Conservation (phyloP, 2,888 invertebrate species). For the Chrysolina americana region DNA sequence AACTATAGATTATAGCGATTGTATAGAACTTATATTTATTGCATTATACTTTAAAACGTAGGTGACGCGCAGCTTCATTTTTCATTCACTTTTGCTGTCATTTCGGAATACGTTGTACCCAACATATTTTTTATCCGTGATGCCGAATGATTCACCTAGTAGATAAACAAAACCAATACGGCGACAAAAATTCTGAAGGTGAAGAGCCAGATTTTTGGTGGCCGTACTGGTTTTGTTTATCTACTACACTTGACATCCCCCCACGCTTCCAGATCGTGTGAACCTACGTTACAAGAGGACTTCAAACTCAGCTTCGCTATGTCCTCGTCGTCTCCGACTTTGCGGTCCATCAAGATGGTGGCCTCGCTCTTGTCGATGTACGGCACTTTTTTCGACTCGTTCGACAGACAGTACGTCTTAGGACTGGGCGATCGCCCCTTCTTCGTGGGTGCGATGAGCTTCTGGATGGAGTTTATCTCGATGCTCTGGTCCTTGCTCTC, state of each 20-base stretch:
- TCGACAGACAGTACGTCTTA: conserved; percentile 27
- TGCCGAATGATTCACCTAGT: no score
- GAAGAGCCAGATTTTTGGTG: no score
- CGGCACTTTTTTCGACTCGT: conserved; percentile 51
- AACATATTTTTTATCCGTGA: no score
- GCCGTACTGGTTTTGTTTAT: no score
- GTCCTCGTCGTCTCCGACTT: conserved; percentile 5
- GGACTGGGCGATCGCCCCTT: conserved; percentile 63
- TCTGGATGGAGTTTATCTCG: conserved; percentile 57
- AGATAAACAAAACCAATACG: no score
- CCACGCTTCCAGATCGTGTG: background rate
- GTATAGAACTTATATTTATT: no score
- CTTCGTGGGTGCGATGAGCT: conserved; percentile 59
- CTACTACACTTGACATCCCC: background rate
- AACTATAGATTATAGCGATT: no score
- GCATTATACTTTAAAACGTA: no score
- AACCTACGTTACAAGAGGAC: conserved; percentile 30
- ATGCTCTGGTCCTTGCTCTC: conserved; percentile 62
- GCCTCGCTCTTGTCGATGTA: conserved; percentile 57
- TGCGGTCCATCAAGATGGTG: conserved; percentile 10
- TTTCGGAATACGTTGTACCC: no score
- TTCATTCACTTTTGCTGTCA: no score
- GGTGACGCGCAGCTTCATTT: no score
- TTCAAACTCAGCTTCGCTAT: conserved; percentile 28
- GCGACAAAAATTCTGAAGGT: no score